These are phyloP conservation scores for Pterophyllum scalare DNA, from an alignment of 2,113 vertebrate genomes.

Conservation along the genomic window DNA sequence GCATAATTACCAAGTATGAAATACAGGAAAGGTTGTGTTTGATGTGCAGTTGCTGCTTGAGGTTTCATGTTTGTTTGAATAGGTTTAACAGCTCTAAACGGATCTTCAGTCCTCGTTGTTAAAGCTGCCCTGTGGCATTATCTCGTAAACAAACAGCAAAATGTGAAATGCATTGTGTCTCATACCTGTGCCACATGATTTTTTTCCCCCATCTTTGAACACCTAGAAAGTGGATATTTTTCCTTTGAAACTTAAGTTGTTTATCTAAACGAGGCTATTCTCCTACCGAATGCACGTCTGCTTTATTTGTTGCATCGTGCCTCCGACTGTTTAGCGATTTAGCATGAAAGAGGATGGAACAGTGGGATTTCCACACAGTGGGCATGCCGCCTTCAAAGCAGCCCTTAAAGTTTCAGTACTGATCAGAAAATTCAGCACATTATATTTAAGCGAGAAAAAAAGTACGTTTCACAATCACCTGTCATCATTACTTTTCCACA, in stretches of 20 bases:
- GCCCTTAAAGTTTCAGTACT: too few species aligned
- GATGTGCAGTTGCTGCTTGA: neutral
- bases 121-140: neutral
- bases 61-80: neutral
- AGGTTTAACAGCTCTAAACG: neutral
- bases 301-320: neutral
- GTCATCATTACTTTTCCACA: neutral
- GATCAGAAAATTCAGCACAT: neutral
- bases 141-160: neutral
- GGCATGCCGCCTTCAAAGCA: rapidly evolving
- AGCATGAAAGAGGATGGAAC: neutral
- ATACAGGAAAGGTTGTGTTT: neutral
- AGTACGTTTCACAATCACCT: neutral
- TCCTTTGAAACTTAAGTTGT: neutral
- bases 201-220: neutral
- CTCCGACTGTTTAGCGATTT: neutral
- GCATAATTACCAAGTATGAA: neutral
- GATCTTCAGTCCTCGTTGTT: neutral
- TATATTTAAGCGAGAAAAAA: neutral
- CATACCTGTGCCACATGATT: neutral
- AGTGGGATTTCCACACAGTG: neutral
- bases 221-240: neutral
- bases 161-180: neutral
- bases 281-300: neutral
- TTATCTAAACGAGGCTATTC: neutral